phyloP scores from a whole-genome alignment of 2,797 vertebrate genomes.

The Hippoglossus hippoglossus region DNA sequence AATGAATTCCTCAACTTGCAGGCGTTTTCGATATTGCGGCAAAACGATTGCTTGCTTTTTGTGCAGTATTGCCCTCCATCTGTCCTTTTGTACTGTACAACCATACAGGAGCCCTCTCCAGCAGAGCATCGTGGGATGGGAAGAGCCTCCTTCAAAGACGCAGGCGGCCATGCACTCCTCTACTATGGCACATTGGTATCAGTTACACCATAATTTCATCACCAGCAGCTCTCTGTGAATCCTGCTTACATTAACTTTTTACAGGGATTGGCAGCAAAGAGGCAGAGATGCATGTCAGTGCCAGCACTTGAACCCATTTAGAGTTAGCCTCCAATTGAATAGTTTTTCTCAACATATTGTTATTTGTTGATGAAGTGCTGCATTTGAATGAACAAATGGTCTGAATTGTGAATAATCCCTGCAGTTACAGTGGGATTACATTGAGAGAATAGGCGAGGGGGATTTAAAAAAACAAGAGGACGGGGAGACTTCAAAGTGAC shows the following conservation, averaged over 20 bases:
- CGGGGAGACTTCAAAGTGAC: slow-evolving; percentile 69
- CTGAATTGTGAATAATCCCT: slow-evolving; percentile 59
- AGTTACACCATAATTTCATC: slow-evolving; percentile 91
- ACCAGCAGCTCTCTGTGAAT: slow-evolving; percentile 86
- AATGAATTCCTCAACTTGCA: slow-evolving; percentile 50
- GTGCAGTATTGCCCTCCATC: slow-evolving; percentile 76
- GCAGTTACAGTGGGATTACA: slow-evolving; percentile 67
- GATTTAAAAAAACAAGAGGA: slow-evolving; percentile 65
- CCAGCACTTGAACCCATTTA: slow-evolving; percentile 65
- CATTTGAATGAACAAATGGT: slow-evolving; percentile 65
- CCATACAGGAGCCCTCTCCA: slow-evolving; percentile 70
- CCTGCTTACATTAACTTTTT: slow-evolving; percentile 89
- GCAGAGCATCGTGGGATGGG: slow-evolving; percentile 73
- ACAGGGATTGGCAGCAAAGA: slow-evolving; percentile 85
- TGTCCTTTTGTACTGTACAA: slow-evolving; percentile 76
- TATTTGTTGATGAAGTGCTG: slow-evolving; percentile 70
- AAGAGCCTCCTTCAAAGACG: slow-evolving; percentile 79
- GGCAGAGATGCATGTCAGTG: slow-evolving; percentile 71
- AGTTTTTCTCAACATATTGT: slow-evolving; percentile 60
- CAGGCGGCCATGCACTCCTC: slow-evolving; percentile 74
- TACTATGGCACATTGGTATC: slow-evolving; percentile 84
- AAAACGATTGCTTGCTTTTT: slow-evolving; percentile 73
- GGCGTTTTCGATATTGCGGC: slow-evolving; percentile 55
- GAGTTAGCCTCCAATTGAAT: slow-evolving; percentile 53
- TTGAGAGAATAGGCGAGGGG: slow-evolving; percentile 35